Evolutionary conservation across 2,113 vertebrate genomes (phyloP).

Genomic region (Excalfactoria chinensis): DNA sequence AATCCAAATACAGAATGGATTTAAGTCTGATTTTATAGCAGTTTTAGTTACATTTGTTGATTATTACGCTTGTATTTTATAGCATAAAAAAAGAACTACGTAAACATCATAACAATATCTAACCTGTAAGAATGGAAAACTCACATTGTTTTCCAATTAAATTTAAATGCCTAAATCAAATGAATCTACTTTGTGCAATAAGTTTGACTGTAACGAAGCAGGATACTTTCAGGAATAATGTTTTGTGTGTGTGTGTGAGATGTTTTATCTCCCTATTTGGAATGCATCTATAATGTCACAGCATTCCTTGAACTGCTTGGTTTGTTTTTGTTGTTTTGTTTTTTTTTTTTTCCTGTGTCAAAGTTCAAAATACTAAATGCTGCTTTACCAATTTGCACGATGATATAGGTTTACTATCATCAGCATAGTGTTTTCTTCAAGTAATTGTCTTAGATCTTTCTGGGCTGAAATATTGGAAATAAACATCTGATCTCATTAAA

Average conservation of each 20-base stretch:
- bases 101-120: background rate
- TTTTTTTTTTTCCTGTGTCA: background rate
- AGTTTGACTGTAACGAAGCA: background rate
- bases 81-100: background rate
- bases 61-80: background rate
- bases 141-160: background rate
- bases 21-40: background rate
- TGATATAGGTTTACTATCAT: background rate
- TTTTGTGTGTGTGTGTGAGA: background rate
- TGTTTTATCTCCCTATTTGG: background rate
- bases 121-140: background rate
- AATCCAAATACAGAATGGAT: background rate
- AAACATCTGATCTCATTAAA: background rate
- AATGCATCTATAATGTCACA: background rate
- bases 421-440: background rate
- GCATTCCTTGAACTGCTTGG: background rate
- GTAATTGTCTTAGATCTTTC: background rate
- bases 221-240: background rate
- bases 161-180: conserved; percentile 1
- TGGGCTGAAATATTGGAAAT: background rate
- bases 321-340: no score
- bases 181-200: background rate
- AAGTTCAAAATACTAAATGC: background rate
- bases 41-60: background rate
- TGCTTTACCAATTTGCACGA: background rate